Evolutionary conservation across 2,113 vertebrate genomes (phyloP).

Genomic region (Gallinago jamesoni): DNA sequence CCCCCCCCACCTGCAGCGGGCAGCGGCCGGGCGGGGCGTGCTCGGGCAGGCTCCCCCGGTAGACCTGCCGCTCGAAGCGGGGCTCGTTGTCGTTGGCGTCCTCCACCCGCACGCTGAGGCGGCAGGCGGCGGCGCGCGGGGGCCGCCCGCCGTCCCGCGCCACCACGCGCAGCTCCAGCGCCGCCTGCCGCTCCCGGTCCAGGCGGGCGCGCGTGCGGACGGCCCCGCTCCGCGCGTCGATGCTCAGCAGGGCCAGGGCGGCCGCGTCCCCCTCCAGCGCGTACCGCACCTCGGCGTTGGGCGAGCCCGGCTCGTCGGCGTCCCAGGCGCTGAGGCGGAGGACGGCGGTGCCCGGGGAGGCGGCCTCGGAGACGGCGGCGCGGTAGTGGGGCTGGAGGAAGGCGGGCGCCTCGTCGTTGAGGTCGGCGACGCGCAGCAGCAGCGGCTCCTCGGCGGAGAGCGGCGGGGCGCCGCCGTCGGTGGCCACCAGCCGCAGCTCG

Average conservation of each 20-base stretch:
- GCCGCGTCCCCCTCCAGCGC: conserved; percentile 22
- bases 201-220: conserved; percentile 74
- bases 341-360: conserved; percentile 76
- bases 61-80: conserved; percentile 82
- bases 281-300: conserved; percentile 79
- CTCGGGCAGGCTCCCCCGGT: conserved; percentile 81
- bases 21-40: conserved; percentile 78
- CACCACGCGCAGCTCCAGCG: conserved; percentile 80
- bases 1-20: conserved; percentile 90
- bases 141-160: conserved; percentile 82
- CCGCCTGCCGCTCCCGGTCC: conserved; percentile 81
- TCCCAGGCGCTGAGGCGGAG: conserved; percentile 80
- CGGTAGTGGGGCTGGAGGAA: conserved; percentile 77
- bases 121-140: conserved; percentile 77
- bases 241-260: conserved; percentile 46
- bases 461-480: conserved; percentile 80
- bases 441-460: conserved; percentile 75
- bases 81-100: conserved; percentile 93
- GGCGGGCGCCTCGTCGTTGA: conserved; percentile 84
- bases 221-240: conserved; percentile 79
- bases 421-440: conserved; percentile 78
- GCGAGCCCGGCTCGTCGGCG: conserved; percentile 77
- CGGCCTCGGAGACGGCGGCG: conserved; percentile 80
- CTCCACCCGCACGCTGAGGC: conserved; percentile 79
- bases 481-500: conserved; percentile 79